A percentile compares a stretch with the other conserved stretches of the same genome.
Conservation (phyloP, 1,140 invertebrate genomes). For the Hycleus phaleratus region DNA sequence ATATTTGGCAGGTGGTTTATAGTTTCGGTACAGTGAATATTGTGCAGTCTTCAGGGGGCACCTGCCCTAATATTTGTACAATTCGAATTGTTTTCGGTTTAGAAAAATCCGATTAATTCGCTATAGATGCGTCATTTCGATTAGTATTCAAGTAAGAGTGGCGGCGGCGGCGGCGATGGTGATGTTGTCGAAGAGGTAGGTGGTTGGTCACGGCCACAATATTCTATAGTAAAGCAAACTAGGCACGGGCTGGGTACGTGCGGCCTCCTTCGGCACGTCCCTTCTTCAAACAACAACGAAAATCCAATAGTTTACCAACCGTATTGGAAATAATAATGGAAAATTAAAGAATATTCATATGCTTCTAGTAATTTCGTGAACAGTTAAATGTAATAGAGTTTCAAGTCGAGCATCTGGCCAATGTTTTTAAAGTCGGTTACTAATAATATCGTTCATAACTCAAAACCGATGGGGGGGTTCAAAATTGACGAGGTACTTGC, state of each 20-base stretch:
- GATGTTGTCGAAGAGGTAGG: too few relatives aligned
- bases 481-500: neutral
- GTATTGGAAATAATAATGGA: too few relatives aligned
- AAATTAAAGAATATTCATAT: too few relatives aligned
- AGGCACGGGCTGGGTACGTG: constrained; percentile 15
- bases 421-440: constrained; percentile 10
- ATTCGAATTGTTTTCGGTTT: too few relatives aligned
- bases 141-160: constrained; percentile 1
- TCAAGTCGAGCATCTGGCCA: constrained; percentile 3
- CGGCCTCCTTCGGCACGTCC: constrained; percentile 16
- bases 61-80: constrained; percentile 15
- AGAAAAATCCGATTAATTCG: too few relatives aligned
- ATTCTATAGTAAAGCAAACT: neutral
- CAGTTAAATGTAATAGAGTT: too few relatives aligned
- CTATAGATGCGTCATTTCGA: neutral
- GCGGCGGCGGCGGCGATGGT: neutral
- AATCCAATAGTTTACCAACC: too few relatives aligned
- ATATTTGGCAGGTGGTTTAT: constrained; percentile 1
- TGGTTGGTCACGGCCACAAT: constrained; percentile 3
- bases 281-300: neutral
- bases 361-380: too few relatives aligned
- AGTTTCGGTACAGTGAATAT: too few relatives aligned
- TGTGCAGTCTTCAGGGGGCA: constrained; percentile 7
- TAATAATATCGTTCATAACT: constrained; percentile 5
- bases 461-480: too few relatives aligned